A percentile compares a stretch with the other conserved stretches of the same genome.
These are phyloP conservation scores for Hexactinellida sp. DNA, from an alignment of 37 sponge, comb jelly and placozoan species.

Conservation along the genomic window DNA sequence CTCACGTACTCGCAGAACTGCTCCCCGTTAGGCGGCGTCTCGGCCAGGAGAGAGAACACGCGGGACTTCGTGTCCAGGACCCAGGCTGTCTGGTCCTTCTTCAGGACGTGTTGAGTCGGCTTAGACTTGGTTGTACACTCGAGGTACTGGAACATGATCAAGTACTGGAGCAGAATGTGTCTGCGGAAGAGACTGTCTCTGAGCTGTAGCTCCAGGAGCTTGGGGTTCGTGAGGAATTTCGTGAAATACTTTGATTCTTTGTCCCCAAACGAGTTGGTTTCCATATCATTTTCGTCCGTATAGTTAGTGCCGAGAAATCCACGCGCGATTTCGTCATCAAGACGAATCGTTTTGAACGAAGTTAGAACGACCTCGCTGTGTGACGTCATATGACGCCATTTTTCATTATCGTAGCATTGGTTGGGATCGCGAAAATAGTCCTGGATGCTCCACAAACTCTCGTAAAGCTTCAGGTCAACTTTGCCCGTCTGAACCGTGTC, in stretches of 20 bases:
- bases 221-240: constrained; percentile 97
- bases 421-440: constrained; percentile 80
- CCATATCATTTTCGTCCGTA: not conserved
- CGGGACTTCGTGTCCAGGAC: constrained; percentile 46
- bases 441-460: constrained; percentile 84
- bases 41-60: constrained; percentile 67
- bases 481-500: constrained; percentile 18
- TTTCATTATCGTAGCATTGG: constrained; percentile 47
- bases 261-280: not conserved
- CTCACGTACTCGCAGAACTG: constrained; percentile 55
- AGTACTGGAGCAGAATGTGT: constrained; percentile 79
- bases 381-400: constrained; percentile 51
- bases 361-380: constrained; percentile 32
- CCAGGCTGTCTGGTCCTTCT: constrained; percentile 52
- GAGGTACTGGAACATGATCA: constrained; percentile 91
- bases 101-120: constrained; percentile 31
- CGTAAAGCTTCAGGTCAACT: constrained; percentile 73
- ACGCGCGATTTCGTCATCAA: constrained; percentile 27
- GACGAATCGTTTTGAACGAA: constrained; percentile 56
- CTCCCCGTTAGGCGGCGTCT: constrained; percentile 84
- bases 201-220: constrained; percentile 77
- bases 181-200: constrained; percentile 74
- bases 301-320: not conserved
- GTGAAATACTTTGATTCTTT: constrained; percentile 75
- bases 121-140: constrained; percentile 78